Conservation (phyloP, 2,888 invertebrate species). For the Eupithecia subfuscata region DNA sequence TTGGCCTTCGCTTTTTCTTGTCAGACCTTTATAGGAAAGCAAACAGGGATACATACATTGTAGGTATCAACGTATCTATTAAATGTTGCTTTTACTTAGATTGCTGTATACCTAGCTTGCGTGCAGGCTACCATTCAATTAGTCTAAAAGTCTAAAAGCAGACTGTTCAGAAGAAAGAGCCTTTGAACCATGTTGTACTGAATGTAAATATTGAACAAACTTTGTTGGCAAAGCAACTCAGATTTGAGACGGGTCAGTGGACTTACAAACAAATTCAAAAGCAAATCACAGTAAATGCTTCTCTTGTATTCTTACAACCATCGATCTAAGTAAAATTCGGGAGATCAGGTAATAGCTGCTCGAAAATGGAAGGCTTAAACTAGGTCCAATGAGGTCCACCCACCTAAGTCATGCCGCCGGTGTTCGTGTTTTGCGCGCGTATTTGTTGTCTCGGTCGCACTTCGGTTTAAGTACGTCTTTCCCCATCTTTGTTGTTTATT, state of each 20-base stretch:
- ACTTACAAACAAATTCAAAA: constrained; percentile 6
- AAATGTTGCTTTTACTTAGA: neutral
- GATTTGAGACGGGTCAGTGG: constrained; percentile 8
- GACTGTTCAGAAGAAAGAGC: neutral
- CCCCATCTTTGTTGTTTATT: no score
- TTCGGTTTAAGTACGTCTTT: no score
- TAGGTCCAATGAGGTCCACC: no score
- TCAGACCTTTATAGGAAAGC: neutral
- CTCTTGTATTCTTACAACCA: constrained; percentile 1
- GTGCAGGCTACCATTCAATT: neutral
- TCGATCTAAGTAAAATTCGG: no score
- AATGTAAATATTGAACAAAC: constrained; percentile 13
- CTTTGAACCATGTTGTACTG: constrained; percentile 6
- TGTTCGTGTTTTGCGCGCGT: no score
- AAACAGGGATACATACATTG: neutral
- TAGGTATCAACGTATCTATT: no score
- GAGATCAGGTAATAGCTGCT: no score
- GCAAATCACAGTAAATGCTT: constrained; percentile 9
- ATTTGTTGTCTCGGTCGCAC: no score
- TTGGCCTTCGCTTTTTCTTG: neutral
- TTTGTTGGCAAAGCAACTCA: constrained; percentile 8
- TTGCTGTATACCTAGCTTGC: neutral
- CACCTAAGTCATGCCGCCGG: no score
- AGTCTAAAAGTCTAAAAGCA: neutral
- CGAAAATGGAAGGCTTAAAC: no score